Evolutionary conservation across 2,113 vertebrate genomes (phyloP).

Genomic region (Nothoprocta pentlandii): DNA sequence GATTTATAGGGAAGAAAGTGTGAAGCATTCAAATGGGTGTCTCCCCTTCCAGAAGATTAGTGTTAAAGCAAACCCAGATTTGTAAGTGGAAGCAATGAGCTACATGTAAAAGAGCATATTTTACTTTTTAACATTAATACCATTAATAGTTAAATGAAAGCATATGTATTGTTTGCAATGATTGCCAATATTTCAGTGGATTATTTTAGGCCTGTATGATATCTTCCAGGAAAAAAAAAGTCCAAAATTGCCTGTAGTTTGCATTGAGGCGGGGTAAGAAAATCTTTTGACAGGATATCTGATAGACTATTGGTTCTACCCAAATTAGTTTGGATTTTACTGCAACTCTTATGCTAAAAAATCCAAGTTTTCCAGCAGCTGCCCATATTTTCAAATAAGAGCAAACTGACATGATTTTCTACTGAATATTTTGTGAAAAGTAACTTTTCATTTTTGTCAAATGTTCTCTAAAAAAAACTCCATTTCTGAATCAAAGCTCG

Average conservation of each 20-base stretch:
- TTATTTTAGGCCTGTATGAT: neutral
- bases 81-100: constrained; percentile 37
- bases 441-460: constrained; percentile 4
- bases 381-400: constrained; percentile 12
- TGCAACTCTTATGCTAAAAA: neutral
- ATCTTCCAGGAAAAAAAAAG: neutral
- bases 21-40: constrained; percentile 21
- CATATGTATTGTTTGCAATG: neutral
- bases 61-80: constrained; percentile 31
- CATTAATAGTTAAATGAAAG: constrained; percentile 30
- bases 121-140: constrained; percentile 1
- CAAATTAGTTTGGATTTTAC: constrained; percentile 9
- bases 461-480: neutral
- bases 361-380: constrained; percentile 8
- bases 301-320: neutral
- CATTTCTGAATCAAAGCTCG: neutral
- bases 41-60: neutral
- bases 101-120: neutral
- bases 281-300: neutral
- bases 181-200: constrained; percentile 14
- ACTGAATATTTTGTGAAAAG: neutral
- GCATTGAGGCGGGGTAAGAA: neutral
- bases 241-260: neutral
- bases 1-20: constrained; percentile 1
- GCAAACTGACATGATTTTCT: neutral